Conservation (phyloP, 2,888 invertebrate genomes). For the Xanthia icteritia region DNA sequence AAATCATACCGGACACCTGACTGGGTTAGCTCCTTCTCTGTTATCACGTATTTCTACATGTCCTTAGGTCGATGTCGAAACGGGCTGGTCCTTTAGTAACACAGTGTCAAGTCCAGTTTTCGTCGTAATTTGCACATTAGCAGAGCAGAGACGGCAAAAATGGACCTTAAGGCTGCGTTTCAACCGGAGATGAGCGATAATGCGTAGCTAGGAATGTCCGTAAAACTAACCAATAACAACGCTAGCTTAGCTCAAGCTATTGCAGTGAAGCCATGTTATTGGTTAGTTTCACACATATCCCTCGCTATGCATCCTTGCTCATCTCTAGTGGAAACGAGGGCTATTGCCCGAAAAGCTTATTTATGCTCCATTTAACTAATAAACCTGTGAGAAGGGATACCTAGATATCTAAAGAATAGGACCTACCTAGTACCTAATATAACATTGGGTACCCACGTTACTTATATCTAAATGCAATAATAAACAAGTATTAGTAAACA, state of each 20-base stretch:
- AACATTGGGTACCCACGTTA: neutral
- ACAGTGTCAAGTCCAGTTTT: neutral
- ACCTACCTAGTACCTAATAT: neutral
- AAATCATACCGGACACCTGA: conserved; percentile 42
- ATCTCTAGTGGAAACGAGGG: no score
- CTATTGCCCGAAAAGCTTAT: neutral
- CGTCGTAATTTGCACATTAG: neutral
- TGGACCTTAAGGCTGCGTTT: no score
- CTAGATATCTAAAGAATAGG: neutral
- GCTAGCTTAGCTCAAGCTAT: no score
- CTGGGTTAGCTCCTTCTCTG: neutral
- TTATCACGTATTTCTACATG: neutral
- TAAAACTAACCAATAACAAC: no score
- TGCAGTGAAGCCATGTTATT: no score
- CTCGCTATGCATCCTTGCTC: no score
- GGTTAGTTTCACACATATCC: no score
- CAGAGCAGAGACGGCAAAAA: neutral
- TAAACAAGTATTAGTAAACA: conserved; percentile 25
- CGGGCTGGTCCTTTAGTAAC: neutral
- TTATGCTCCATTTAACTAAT: neutral
- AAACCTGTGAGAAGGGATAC: neutral
- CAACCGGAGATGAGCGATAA: no score
- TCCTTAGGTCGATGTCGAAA: neutral
- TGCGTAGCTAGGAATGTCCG: no score
- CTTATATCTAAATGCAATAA: conserved; percentile 13